Conservation (phyloP, 2,888 invertebrate species). For the Tinea trinotella region DNA sequence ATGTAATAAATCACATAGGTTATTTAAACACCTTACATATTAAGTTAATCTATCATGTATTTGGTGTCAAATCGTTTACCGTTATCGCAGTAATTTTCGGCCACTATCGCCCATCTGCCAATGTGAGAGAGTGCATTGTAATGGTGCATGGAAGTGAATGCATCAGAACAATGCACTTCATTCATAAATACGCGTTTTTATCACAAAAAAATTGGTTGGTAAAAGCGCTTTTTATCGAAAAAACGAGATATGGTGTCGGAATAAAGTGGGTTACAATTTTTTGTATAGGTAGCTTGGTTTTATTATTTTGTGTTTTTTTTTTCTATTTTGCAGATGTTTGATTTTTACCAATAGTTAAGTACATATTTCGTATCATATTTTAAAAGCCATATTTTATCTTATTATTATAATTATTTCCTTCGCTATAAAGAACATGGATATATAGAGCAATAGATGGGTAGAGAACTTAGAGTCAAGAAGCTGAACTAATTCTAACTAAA, state of each 20-base stretch:
- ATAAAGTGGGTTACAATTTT: conserved; percentile 2
- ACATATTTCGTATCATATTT: too few relatives aligned
- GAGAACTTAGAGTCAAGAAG: too few relatives aligned
- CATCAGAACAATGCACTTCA: conserved; percentile 7
- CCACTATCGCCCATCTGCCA: conserved; percentile 8
- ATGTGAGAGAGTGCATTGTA: not conserved
- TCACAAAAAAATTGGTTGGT: not conserved
- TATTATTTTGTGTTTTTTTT: too few relatives aligned
- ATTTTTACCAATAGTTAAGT: too few relatives aligned
- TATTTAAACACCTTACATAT: not conserved
- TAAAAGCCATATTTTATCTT: too few relatives aligned
- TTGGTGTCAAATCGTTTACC: conserved; percentile 60
- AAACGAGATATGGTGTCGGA: conserved; percentile 3
- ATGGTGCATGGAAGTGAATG: not conserved
- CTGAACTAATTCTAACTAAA: too few relatives aligned
- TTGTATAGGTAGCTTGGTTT: too few relatives aligned
- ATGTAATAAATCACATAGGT: not conserved
- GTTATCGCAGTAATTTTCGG: conserved; percentile 37
- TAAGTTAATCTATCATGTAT: conserved; percentile 6
- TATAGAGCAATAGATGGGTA: too few relatives aligned
- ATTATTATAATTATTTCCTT: too few relatives aligned
- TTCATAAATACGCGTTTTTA: not conserved
- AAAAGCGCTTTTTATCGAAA: conserved; percentile 5
- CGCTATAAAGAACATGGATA: too few relatives aligned
- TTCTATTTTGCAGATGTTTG: too few relatives aligned